Conservation (phyloP, 2,113 vertebrate species). For the Bufo gargarizans region DNA sequence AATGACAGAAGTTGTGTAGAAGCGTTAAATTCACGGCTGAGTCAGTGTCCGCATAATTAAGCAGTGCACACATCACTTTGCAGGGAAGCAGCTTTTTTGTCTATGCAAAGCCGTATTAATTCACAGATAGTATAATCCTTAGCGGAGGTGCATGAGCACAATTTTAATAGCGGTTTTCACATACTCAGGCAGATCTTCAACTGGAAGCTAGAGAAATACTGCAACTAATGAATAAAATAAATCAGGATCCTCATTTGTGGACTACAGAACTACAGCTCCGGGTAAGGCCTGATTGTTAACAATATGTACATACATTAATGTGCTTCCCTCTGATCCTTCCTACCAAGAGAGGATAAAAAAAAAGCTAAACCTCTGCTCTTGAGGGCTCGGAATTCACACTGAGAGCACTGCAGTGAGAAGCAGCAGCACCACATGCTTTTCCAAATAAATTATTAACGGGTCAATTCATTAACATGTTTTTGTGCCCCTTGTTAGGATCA, state of each 20-base stretch:
- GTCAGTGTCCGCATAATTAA: conserved; percentile 56
- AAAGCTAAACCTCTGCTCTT: conserved; percentile 36
- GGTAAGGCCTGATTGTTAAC: conserved; percentile 27
- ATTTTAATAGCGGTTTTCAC: conserved; percentile 5
- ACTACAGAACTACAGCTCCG: neutral
- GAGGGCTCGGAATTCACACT: conserved; percentile 16
- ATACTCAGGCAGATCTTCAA: neutral
- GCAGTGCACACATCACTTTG: conserved; percentile 2
- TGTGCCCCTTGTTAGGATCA: conserved; percentile 34
- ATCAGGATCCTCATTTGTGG: neutral
- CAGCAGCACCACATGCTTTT: conserved; percentile 32
- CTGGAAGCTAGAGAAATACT: conserved; percentile 6
- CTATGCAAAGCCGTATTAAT: conserved; percentile 10
- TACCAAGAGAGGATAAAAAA: conserved; percentile 24
- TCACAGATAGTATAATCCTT: conserved; percentile 14
- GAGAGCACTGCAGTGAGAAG: neutral
- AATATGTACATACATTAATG: conserved; percentile 46
- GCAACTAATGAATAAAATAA: neutral
- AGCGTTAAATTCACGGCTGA: conserved; percentile 49
- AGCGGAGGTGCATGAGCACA: neutral
- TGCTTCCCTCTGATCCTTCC: conserved; percentile 24
- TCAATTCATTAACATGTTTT: conserved; percentile 49
- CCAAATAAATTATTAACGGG: conserved; percentile 47
- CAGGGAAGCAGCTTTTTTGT: conserved; percentile 39
- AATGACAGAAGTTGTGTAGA: neutral